phyloP scores from a whole-genome alignment of 2,113 vertebrate genomes.

The Lagenorhynchus albirostris region DNA sequence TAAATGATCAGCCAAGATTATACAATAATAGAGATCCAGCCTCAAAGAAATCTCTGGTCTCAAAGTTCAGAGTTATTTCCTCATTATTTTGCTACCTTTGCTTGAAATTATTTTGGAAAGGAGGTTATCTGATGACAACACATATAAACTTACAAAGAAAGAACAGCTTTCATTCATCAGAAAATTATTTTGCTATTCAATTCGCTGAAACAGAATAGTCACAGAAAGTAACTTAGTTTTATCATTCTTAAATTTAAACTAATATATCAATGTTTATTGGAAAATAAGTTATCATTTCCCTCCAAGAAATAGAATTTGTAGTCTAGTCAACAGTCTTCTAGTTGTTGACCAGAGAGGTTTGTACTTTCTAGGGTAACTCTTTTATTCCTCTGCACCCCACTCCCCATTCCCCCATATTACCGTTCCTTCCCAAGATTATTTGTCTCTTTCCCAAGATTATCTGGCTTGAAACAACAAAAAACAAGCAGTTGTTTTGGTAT shows the following conservation, averaged over 20 bases:
- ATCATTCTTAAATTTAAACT: background rate
- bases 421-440: background rate
- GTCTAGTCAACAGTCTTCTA: background rate
- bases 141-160: background rate
- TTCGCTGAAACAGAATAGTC: background rate
- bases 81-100: background rate
- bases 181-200: background rate
- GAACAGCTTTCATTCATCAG: background rate
- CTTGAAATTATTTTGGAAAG: background rate
- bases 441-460: background rate
- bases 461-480: background rate
- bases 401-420: background rate
- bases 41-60: background rate
- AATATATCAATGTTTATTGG: background rate
- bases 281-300: background rate
- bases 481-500: background rate
- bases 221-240: background rate
- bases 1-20: background rate
- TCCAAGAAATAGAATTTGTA: background rate
- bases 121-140: background rate
- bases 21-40: background rate
- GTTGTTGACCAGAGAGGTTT: background rate
- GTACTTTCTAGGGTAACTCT: background rate
- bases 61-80: background rate
- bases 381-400: background rate